These are phyloP conservation scores for Zosterops lateralis DNA, from an alignment of 2,113 vertebrate genomes.

Conservation along the genomic window DNA sequence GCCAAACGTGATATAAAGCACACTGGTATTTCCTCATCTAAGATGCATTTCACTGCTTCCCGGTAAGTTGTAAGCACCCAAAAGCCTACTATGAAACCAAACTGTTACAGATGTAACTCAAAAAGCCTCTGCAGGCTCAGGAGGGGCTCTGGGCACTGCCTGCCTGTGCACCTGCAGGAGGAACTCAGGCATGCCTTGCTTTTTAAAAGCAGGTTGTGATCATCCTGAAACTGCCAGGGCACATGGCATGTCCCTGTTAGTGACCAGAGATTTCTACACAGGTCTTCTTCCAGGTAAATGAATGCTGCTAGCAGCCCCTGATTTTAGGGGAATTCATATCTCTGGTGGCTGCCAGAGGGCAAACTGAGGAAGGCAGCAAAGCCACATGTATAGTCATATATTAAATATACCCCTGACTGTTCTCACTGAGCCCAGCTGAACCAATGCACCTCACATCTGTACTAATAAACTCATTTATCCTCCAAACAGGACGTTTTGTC, in stretches of 20 bases:
- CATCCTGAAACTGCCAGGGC: background rate
- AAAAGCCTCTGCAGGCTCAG: background rate
- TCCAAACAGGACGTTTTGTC: background rate
- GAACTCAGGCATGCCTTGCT: background rate
- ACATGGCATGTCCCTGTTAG: rapidly evolving
- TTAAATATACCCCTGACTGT: rapidly evolving
- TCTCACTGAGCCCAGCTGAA: background rate
- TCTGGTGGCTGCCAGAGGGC: background rate
- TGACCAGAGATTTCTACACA: background rate
- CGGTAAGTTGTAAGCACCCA: background rate
- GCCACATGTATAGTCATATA: background rate
- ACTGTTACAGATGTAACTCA: background rate
- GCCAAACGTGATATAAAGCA: background rate
- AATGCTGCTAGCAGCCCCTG: background rate
- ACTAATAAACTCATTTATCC: background rate
- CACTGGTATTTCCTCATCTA: conserved; percentile 17
- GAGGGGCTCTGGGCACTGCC: background rate
- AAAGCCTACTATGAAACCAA: background rate
- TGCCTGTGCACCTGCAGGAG: background rate
- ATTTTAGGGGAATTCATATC: background rate
- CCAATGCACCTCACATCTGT: rapidly evolving
- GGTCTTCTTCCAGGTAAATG: background rate
- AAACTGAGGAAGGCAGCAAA: background rate
- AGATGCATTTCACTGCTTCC: background rate
- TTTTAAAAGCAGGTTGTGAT: background rate